A percentile compares a stretch with the other conserved stretches of the same genome.
Conservation (phyloP, 2,797 vertebrate genomes). For the Lophotriccus pileatus region DNA sequence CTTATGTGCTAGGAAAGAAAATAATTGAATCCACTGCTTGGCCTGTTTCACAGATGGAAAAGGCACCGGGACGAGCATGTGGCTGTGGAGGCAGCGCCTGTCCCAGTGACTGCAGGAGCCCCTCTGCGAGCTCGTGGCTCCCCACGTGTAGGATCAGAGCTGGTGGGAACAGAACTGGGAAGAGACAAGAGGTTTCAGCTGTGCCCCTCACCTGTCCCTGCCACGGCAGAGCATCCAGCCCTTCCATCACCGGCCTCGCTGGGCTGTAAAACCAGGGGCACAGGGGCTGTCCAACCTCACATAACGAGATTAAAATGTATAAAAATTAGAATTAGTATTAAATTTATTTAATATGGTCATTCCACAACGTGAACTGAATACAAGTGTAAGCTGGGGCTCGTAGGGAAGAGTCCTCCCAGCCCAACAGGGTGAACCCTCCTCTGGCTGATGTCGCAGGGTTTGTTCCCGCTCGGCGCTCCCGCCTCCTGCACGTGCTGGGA, state of each 20-base stretch:
- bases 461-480: background rate
- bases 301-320: background rate
- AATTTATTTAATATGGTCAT: background rate
- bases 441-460: background rate
- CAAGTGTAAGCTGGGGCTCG: accelerated
- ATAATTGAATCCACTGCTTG: constrained; percentile 17
- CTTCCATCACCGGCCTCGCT: accelerated
- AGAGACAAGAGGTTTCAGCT: background rate
- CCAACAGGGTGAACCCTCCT: accelerated
- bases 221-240: background rate
- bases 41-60: constrained; percentile 45
- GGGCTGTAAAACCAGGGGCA: accelerated
- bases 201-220: background rate
- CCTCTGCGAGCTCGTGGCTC: background rate
- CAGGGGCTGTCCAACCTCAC: accelerated
- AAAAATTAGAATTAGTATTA: background rate
- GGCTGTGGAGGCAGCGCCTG: background rate
- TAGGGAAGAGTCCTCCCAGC: background rate
- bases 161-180: background rate
- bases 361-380: accelerated
- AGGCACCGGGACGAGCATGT: background rate
- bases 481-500: background rate
- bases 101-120: background rate
- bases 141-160: accelerated
- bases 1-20: constrained; percentile 16